Evolutionary conservation across 2,797 vertebrate genomes (phyloP).

Genomic region (Micromesistius poutassou): DNA sequence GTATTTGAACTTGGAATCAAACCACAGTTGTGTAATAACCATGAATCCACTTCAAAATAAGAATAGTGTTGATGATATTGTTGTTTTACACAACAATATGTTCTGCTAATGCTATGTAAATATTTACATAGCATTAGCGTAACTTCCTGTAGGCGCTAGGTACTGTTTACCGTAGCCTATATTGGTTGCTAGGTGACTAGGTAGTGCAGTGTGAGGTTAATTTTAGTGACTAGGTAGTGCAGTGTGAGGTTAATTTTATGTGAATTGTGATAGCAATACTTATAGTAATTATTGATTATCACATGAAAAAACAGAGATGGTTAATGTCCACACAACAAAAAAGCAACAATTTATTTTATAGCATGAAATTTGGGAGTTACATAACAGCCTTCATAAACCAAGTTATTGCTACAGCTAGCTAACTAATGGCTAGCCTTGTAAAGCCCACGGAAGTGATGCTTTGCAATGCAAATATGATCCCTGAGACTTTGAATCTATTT

Average conservation of each 20-base stretch:
- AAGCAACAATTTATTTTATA: no score
- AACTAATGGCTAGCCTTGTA: background rate
- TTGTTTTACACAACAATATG: no score
- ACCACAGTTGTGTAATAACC: no score
- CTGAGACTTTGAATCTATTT: background rate
- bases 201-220: background rate
- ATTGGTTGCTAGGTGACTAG: background rate
- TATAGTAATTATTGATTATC: background rate
- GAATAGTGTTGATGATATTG: no score
- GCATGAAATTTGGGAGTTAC: no score
- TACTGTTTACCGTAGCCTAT: background rate
- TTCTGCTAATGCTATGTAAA: background rate
- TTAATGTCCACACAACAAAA: background rate
- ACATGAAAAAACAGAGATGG: background rate
- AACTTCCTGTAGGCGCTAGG: background rate
- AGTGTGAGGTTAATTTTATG: background rate
- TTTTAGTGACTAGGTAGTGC: background rate
- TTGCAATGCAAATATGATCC: conserved; percentile 1
- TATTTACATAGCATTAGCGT: background rate
- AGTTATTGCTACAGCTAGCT: no score
- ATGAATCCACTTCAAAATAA: no score
- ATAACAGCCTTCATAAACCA: no score
- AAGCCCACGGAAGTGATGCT: background rate
- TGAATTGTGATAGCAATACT: background rate
- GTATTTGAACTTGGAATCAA: no score